phyloP scores from a whole-genome alignment of 2,797 vertebrate genomes.

The Lates japonicus region DNA sequence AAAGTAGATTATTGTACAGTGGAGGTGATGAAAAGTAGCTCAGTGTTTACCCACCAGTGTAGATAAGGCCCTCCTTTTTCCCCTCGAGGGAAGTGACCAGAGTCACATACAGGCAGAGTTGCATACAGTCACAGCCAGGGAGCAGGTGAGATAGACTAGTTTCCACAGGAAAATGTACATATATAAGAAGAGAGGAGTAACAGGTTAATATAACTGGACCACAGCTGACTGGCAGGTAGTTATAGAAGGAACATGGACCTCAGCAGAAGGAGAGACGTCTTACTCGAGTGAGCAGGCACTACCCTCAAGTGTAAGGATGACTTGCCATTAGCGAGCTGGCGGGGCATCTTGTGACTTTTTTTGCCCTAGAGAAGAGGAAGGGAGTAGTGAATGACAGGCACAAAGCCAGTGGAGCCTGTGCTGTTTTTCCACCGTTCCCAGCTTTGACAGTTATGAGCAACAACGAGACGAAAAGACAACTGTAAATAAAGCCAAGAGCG shows the following conservation, averaged over 20 bases:
- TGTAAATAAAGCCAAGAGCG: conserved; percentile 56
- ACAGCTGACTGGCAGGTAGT: conserved; percentile 3
- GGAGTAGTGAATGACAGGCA: conserved; percentile 63
- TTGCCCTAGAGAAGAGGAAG: conserved; percentile 66
- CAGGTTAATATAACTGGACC: not conserved
- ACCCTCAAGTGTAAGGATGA: conserved; percentile 49
- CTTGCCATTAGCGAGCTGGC: conserved; percentile 56
- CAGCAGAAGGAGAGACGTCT: conserved; percentile 12
- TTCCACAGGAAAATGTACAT: conserved; percentile 21
- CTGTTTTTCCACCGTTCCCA: conserved; percentile 40
- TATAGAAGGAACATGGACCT: conserved; percentile 13
- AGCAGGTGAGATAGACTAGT: conserved; percentile 40
- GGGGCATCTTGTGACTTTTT: conserved; percentile 78
- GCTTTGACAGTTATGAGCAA: conserved; percentile 52
- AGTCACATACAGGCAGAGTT: conserved; percentile 30
- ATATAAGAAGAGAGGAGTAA: not conserved
- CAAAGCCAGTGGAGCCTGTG: conserved; percentile 43
- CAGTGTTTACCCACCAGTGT: conserved; percentile 76
- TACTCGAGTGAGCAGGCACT: conserved; percentile 10
- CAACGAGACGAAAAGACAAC: conserved; percentile 45
- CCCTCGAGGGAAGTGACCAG: conserved; percentile 71
- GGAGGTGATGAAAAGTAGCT: conserved; percentile 75
- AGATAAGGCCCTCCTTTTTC: conserved; percentile 82
- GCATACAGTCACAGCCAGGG: not conserved
- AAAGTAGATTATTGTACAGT: too few relatives aligned